These are phyloP conservation scores for Intellagama lesueurii DNA, from an alignment of 2,797 vertebrate genomes.

Conservation along the genomic window DNA sequence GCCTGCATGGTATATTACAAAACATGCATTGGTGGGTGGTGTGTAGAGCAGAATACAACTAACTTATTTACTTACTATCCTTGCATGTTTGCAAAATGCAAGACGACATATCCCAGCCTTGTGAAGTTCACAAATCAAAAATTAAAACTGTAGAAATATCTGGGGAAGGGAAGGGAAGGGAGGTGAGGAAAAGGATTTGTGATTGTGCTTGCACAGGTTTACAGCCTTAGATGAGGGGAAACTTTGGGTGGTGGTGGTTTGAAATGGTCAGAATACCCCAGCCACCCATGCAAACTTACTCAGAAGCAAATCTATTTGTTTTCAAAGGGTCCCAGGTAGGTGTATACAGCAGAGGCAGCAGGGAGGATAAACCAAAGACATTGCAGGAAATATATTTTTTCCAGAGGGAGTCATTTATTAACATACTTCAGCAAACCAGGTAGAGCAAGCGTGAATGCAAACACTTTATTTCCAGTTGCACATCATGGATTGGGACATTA, in stretches of 20 bases:
- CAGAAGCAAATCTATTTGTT: neutral
- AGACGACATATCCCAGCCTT: neutral
- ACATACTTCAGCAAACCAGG: neutral
- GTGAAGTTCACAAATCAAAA: neutral
- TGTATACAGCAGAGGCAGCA: no score
- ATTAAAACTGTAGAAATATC: neutral
- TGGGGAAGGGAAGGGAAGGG: neutral
- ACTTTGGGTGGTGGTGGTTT: no score
- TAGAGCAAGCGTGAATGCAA: neutral
- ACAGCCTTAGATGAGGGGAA: no score
- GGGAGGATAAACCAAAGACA: neutral
- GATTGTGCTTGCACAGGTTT: neutral
- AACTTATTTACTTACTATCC: neutral
- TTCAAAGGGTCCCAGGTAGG: neutral
- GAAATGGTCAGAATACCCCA: no score
- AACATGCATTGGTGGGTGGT: neutral
- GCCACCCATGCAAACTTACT: neutral
- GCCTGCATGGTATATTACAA: neutral
- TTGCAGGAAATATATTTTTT: neutral
- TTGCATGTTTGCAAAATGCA: no score
- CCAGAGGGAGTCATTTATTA: neutral
- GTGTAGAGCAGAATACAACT: no score
- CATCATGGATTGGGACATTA: neutral
- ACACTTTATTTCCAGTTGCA: neutral
- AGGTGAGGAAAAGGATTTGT: neutral